Percentiles rank a stretch among this genome's conserved stretches.
Evolutionary conservation across 2,797 vertebrate genomes (phyloP).

Genomic region (Eulemur mongoz): DNA sequence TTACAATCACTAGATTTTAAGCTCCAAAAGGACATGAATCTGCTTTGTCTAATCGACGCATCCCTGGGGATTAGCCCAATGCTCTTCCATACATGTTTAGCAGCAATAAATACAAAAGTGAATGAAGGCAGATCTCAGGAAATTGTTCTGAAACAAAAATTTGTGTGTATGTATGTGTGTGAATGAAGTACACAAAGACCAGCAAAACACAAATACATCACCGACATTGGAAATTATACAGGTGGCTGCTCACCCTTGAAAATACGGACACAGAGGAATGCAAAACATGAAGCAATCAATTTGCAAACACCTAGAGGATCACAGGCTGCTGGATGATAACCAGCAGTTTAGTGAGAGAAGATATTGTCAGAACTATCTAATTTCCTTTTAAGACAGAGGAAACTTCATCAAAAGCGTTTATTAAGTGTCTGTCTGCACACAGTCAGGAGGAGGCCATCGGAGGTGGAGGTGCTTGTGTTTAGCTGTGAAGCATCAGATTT

Average conservation of each 20-base stretch:
- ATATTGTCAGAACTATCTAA: constrained; percentile 68
- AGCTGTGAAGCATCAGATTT: constrained; percentile 58
- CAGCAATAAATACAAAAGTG: background rate
- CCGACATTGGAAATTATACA: background rate
- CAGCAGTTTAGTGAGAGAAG: constrained; percentile 56
- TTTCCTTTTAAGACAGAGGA: constrained; percentile 75
- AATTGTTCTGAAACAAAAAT: constrained; percentile 42
- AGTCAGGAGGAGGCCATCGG: background rate
- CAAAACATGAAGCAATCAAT: constrained; percentile 60
- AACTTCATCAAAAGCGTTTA: constrained; percentile 63
- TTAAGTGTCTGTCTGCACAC: constrained; percentile 57
- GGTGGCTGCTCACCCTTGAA: constrained; percentile 8
- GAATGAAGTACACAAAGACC: background rate
- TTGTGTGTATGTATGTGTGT: background rate
- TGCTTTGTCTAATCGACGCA: background rate
- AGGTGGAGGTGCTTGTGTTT: background rate
- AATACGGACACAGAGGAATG: constrained; percentile 20
- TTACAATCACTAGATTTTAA: background rate
- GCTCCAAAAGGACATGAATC: background rate
- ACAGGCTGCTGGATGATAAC: constrained; percentile 56
- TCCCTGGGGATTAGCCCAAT: background rate
- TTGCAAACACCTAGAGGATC: constrained; percentile 67
- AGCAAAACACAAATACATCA: constrained; percentile 20
- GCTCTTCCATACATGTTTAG: background rate
- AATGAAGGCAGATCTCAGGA: background rate